Conservation (phyloP, 2,888 invertebrate genomes). For the Oscheius sp. region DNA sequence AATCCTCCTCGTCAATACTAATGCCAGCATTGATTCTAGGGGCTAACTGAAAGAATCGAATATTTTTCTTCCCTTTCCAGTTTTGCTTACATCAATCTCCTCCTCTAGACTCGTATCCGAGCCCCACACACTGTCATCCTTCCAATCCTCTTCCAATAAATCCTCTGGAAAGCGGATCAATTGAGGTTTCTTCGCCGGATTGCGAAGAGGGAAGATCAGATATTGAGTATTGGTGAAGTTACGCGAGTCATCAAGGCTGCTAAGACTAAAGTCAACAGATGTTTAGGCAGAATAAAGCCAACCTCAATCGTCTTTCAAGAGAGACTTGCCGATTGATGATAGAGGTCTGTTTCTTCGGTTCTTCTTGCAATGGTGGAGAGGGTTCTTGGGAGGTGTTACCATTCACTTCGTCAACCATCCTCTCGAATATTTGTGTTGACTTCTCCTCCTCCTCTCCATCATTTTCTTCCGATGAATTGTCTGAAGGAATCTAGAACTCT, state of each 20-base stretch:
- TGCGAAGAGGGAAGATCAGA: slow-evolving; percentile 55
- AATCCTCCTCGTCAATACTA: slow-evolving; percentile 32
- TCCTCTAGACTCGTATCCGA: slow-evolving; percentile 61
- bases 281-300: neutral
- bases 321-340: slow-evolving; percentile 36
- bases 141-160: slow-evolving; percentile 46
- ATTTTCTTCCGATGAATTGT: neutral
- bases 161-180: slow-evolving; percentile 59
- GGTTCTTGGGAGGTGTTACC: neutral
- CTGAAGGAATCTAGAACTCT: neutral
- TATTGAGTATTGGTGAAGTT: slow-evolving; percentile 59
- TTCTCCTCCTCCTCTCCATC: slow-evolving; percentile 5
- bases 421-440: neutral
- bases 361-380: slow-evolving; percentile 6
- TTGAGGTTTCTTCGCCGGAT: slow-evolving; percentile 52
- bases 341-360: slow-evolving; percentile 1
- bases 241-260: slow-evolving; percentile 51
- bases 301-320: slow-evolving; percentile 43
- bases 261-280: slow-evolving; percentile 36
- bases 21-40: slow-evolving; percentile 47
- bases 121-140: slow-evolving; percentile 55
- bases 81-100: slow-evolving; percentile 47
- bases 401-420: neutral
- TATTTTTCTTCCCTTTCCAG: neutral
- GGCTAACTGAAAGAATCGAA: slow-evolving; percentile 35